These are phyloP conservation scores for Hypocryptadius cinnamomeus DNA, from an alignment of 2,113 vertebrate genomes.

Conservation along the genomic window DNA sequence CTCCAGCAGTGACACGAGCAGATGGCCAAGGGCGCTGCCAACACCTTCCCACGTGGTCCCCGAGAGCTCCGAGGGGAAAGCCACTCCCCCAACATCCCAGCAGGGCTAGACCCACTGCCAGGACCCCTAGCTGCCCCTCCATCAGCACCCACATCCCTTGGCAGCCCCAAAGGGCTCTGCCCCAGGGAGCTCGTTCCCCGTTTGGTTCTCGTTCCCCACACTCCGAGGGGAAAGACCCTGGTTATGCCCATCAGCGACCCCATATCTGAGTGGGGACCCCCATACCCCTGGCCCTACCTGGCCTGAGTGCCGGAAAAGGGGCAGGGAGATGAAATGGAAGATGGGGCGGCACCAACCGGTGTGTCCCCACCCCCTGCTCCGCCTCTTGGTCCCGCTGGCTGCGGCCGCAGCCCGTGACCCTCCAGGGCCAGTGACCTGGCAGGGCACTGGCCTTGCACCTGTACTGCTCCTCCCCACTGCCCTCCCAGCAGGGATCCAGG, in stretches of 20 bases:
- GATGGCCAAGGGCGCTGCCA: neutral
- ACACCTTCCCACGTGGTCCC: rapidly evolving
- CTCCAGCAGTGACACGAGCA: neutral
- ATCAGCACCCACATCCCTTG: neutral
- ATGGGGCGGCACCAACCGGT: rapidly evolving
- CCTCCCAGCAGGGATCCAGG: neutral
- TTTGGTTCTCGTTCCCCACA: rapidly evolving
- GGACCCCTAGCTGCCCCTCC: neutral
- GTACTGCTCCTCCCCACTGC: neutral
- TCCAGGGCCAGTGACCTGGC: neutral
- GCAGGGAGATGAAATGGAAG: neutral
- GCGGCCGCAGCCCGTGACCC: rapidly evolving
- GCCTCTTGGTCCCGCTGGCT: neutral
- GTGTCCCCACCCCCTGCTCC: neutral
- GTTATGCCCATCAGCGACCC: neutral
- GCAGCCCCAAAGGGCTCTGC: neutral
- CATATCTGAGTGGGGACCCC: neutral
- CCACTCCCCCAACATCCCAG: rapidly evolving
- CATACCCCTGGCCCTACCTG: rapidly evolving
- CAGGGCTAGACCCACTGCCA: neutral
- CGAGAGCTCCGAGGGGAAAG: neutral
- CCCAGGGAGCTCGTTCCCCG: neutral
- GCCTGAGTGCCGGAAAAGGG: rapidly evolving
- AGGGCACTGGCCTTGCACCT: neutral
- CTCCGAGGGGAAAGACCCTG: neutral